Evolutionary conservation across 2,797 vertebrate species (phyloP).

Genomic region (Sylvia borin): DNA sequence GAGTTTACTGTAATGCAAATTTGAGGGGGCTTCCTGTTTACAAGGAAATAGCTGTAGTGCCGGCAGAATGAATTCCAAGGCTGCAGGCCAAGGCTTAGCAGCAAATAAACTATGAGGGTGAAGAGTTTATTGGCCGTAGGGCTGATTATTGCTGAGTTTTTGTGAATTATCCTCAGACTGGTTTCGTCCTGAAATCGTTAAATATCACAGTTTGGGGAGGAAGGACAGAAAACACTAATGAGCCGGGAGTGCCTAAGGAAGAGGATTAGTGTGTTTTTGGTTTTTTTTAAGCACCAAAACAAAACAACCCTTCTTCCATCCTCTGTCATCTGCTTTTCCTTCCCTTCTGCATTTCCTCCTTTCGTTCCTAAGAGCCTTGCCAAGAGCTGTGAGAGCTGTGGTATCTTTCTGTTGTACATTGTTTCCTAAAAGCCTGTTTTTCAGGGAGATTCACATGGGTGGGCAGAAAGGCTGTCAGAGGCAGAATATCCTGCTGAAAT

Average conservation of each 20-base stretch:
- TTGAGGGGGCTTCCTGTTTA: constrained; percentile 57
- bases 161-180: not conserved
- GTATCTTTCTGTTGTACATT: not conserved
- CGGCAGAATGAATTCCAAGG: constrained; percentile 43
- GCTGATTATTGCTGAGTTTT: constrained; percentile 7
- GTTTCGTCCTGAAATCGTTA: not conserved
- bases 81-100: constrained; percentile 49
- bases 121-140: constrained; percentile 49
- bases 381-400: not conserved
- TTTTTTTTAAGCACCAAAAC: constrained; percentile 3
- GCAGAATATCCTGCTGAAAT: not conserved
- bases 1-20: constrained; percentile 14
- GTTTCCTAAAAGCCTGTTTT: not conserved
- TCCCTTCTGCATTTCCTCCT: constrained; percentile 52
- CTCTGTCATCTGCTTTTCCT: constrained; percentile 62
- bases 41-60: constrained; percentile 42
- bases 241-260: not conserved
- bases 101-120: constrained; percentile 6
- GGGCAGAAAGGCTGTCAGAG: not conserved
- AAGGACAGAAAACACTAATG: not conserved
- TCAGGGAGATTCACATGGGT: not conserved
- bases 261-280: not conserved
- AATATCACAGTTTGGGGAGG: not conserved
- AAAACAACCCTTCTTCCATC: constrained; percentile 31
- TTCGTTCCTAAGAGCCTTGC: not conserved